A percentile compares a stretch with the other conserved stretches of the same genome.
phyloP scores from a whole-genome alignment of 2,113 vertebrate genomes.

The Arvicanthis niloticus region DNA sequence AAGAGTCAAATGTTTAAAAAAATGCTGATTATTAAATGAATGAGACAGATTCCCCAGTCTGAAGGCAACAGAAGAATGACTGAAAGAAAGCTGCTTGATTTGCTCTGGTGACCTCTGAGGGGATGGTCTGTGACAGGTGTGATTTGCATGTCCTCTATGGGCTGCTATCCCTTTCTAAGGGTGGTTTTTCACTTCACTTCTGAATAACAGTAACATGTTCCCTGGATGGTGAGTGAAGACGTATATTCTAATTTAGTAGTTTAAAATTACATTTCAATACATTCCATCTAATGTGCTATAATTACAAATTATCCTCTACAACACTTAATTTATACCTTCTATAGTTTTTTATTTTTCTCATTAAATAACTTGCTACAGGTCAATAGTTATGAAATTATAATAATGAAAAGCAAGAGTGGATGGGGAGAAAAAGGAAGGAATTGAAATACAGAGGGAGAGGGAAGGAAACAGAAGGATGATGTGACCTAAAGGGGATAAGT shows the following conservation, averaged over 20 bases:
- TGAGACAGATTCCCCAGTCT: not conserved
- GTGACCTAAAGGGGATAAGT: not conserved
- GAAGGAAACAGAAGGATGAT: not conserved
- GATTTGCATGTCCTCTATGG: not conserved
- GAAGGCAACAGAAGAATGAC: conserved; percentile 8
- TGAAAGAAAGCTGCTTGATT: not conserved
- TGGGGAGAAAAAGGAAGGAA: not conserved
- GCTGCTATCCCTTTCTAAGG: not conserved
- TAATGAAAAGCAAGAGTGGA: not conserved
- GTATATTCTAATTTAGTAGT: not conserved
- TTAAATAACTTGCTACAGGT: not conserved
- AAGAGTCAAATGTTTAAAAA: conserved; percentile 12
- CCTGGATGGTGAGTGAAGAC: not conserved
- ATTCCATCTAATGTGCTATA: not conserved
- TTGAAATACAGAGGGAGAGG: not conserved
- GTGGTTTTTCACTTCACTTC: not conserved
- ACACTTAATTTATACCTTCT: not conserved
- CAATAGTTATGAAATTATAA: not conserved
- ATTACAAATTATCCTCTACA: not conserved
- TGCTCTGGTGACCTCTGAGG: not conserved
- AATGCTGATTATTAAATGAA: not conserved
- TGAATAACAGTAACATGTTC: not conserved
- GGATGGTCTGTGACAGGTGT: not conserved
- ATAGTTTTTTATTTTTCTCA: not conserved
- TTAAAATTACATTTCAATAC: not conserved